Conservation (phyloP, 2,797 vertebrate genomes). For the Gymnoscopelus braueri region DNA sequence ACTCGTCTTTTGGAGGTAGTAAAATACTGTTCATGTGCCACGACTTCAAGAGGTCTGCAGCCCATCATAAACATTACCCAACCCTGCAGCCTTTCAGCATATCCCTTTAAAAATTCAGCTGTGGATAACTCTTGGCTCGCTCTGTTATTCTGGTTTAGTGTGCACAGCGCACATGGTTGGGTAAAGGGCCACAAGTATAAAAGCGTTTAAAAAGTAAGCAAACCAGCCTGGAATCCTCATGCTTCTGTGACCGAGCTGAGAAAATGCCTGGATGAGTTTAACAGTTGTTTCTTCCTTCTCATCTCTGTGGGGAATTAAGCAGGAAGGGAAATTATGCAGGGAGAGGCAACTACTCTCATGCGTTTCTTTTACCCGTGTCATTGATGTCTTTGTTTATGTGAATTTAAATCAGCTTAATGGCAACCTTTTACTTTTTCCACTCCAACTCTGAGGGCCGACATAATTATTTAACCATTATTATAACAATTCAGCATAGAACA, state of each 20-base stretch:
- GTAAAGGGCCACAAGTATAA: constrained; percentile 52
- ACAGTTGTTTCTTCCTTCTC: constrained; percentile 38
- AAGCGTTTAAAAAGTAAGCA: constrained; percentile 41
- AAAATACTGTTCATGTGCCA: constrained; percentile 1
- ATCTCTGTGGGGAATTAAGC: constrained; percentile 39
- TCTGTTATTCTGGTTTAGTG: constrained; percentile 30
- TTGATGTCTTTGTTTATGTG: neutral
- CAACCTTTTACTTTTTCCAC: neutral
- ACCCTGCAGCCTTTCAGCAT: constrained; percentile 26
- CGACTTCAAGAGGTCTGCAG: neutral
- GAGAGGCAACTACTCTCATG: constrained; percentile 35
- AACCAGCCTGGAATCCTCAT: constrained; percentile 45
- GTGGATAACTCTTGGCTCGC: constrained; percentile 52
- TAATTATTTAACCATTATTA: too few relatives aligned
- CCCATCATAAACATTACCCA: constrained; percentile 26
- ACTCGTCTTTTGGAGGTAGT: constrained; percentile 8
- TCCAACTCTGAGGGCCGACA: neutral
- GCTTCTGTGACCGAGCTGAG: constrained; percentile 25
- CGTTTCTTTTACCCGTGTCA: constrained; percentile 42
- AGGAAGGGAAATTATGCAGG: constrained; percentile 32
- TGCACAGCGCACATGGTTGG: constrained; percentile 30
- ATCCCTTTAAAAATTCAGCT: constrained; percentile 50
- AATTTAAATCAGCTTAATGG: neutral
- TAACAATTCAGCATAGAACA: too few relatives aligned
- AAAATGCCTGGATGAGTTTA: constrained; percentile 9